These are phyloP conservation scores for Ophiothrix spiculata DNA, from an alignment of 35 echinoderm and acorn worm species.

Conservation along the genomic window DNA sequence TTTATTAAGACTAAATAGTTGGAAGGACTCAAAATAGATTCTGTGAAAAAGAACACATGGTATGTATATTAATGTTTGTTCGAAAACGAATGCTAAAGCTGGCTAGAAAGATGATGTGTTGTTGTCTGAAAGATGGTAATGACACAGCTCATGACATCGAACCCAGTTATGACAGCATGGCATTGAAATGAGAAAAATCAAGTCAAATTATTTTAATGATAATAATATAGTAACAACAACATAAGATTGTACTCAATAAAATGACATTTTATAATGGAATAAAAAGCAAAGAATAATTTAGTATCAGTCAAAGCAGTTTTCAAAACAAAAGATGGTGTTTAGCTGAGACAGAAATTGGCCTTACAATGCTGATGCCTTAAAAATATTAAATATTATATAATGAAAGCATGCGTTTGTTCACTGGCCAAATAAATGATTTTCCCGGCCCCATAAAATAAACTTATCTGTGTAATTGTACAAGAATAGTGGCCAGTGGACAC, in stretches of 20 bases:
- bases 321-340: conserved; percentile 2
- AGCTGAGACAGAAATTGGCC: conserved; percentile 4
- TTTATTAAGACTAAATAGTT: no score
- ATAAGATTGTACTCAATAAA: neutral
- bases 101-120: no score
- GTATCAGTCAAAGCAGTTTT: conserved; percentile 3
- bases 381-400: neutral
- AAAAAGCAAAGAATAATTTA: conserved; percentile 13
- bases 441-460: neutral
- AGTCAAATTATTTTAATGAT: conserved; percentile 1
- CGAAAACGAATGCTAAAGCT: no score
- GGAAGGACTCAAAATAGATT: no score
- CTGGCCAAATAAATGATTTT: neutral
- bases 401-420: neutral
- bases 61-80: no score
- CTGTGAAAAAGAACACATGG: no score
- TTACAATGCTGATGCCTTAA: conserved; percentile 2
- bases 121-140: neutral
- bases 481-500: neutral
- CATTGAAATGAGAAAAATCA: conserved; percentile 16
- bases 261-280: conserved; percentile 10
- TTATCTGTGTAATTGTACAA: neutral
- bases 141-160: neutral
- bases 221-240: conserved; percentile 8
- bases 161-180: conserved; percentile 11